phyloP scores from a whole-genome alignment of 2,888 invertebrate genomes.

The Hydropsyche betteni region DNA sequence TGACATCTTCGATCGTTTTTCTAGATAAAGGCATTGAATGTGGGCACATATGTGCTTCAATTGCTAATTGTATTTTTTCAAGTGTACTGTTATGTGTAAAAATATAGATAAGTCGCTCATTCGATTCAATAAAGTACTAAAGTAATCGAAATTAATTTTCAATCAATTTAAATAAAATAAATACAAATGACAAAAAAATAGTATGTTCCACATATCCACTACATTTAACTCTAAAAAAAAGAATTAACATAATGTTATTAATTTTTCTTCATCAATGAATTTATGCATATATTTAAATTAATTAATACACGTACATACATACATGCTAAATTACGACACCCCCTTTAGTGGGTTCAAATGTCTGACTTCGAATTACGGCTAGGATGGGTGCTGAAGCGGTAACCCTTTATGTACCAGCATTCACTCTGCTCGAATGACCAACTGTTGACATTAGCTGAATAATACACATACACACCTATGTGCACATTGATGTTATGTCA shows the following conservation, averaged over 20 bases:
- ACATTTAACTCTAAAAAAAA: not conserved
- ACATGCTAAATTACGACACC: not conserved
- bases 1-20: slow-evolving; percentile 23
- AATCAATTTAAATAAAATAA: too few relatives aligned
- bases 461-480: slow-evolving; percentile 1
- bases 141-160: too few relatives aligned
- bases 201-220: too few relatives aligned
- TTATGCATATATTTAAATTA: too few relatives aligned
- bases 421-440: slow-evolving; percentile 48
- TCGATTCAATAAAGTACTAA: too few relatives aligned
- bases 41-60: not conserved
- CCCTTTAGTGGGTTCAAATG: slow-evolving; percentile 32
- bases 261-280: not conserved
- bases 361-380: slow-evolving; percentile 30
- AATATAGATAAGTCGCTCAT: too few relatives aligned
- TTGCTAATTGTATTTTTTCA: not conserved
- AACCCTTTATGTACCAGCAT: slow-evolving; percentile 47
- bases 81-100: not conserved
- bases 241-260: not conserved
- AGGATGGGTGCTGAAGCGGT: slow-evolving; percentile 42
- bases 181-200: too few relatives aligned
- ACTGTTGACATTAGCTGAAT: slow-evolving; percentile 49
- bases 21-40: slow-evolving; percentile 3
- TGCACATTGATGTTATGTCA: too few relatives aligned
- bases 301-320: not conserved